A percentile compares a stretch with the other conserved stretches of the same genome.
phyloP scores from a whole-genome alignment of 1,140 invertebrate species.

The Saccostrea echinata region DNA sequence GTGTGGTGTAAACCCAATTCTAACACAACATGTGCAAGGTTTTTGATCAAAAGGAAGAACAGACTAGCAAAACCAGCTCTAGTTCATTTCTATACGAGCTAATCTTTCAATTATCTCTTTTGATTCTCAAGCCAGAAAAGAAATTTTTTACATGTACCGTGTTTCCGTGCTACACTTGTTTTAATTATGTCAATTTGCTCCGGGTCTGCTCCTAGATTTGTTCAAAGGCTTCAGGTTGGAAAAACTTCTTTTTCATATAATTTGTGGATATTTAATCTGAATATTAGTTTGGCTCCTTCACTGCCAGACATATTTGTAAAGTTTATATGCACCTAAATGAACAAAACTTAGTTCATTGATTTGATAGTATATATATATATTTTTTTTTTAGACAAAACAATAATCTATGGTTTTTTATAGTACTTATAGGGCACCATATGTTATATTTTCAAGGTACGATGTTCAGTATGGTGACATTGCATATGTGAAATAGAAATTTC shows the following conservation, averaged over 20 bases:
- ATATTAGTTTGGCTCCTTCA: slow-evolving; percentile 4
- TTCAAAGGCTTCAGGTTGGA: slow-evolving; percentile 8
- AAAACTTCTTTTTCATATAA: slow-evolving; percentile 19
- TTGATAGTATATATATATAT: not conserved
- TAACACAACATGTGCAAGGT: slow-evolving; percentile 31
- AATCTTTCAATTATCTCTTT: slow-evolving; percentile 36
- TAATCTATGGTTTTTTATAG: too few relatives aligned
- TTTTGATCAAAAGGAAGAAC: slow-evolving; percentile 38
- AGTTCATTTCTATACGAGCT: slow-evolving; percentile 27
- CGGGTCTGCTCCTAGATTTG: not conserved
- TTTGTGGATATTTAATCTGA: slow-evolving; percentile 5
- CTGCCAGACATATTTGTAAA: not conserved
- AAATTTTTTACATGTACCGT: slow-evolving; percentile 25
- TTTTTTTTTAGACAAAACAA: too few relatives aligned
- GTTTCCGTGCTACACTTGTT: slow-evolving; percentile 27
- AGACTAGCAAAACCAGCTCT: slow-evolving; percentile 33
- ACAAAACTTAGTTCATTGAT: not conserved
- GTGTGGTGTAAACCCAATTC: slow-evolving; percentile 27
- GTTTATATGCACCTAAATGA: slow-evolving; percentile 1
- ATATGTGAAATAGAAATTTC: too few relatives aligned
- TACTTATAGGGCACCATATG: too few relatives aligned
- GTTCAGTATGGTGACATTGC: too few relatives aligned
- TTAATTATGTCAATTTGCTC: slow-evolving; percentile 29
- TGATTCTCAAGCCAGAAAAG: slow-evolving; percentile 26
- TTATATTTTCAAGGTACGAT: too few relatives aligned